phyloP scores from a whole-genome alignment of 2,797 vertebrate genomes.

The Anguilla pacifica region DNA sequence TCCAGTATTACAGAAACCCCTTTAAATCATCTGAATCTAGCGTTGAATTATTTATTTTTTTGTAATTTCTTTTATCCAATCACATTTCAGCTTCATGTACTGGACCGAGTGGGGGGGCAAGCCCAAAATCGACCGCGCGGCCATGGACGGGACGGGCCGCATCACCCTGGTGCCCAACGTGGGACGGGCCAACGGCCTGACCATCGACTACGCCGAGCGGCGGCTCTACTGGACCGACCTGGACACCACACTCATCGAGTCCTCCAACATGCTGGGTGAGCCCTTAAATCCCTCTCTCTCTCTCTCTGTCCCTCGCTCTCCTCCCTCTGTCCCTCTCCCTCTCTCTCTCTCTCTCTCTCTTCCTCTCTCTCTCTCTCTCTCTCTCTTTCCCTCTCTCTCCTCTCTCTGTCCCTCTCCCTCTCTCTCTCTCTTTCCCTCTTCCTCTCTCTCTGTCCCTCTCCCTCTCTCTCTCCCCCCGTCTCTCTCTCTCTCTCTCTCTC shows the following conservation, averaged over 20 bases:
- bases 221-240: conserved; percentile 97
- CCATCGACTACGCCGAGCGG: conserved; percentile 94
- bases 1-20: neutral
- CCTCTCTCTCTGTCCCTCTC: neutral
- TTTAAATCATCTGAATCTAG: neutral
- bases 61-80: neutral
- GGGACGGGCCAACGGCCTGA: conserved; percentile 93
- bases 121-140: conserved; percentile 92
- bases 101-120: conserved; percentile 99
- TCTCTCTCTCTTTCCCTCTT: neutral
- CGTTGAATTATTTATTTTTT: too few relatives aligned
- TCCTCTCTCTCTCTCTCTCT: neutral
- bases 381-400: neutral
- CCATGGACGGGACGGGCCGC: conserved; percentile 93
- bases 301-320: too few relatives aligned
- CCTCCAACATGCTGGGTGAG: conserved; percentile 95
- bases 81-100: conserved; percentile 91
- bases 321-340: too few relatives aligned
- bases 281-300: neutral
- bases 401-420: neutral
- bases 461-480: too few relatives aligned
- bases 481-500: neutral
- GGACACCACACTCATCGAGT: conserved; percentile 95
- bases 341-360: neutral
- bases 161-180: conserved; percentile 90